These are phyloP conservation scores for Aelia acuminata DNA, from an alignment of 2,888 invertebrate species.

Conservation along the genomic window DNA sequence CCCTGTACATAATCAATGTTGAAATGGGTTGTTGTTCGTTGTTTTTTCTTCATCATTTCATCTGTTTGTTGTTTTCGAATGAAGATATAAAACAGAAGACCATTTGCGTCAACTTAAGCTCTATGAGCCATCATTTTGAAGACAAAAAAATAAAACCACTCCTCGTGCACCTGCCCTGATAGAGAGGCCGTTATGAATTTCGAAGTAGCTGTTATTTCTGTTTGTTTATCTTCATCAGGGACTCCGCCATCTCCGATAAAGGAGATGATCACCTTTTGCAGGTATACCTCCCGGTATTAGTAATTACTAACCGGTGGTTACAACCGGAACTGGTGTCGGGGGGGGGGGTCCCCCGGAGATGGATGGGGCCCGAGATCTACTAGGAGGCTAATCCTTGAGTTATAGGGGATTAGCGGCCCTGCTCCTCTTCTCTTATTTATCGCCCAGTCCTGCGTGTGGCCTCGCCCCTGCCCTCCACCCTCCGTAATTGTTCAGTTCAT, in stretches of 20 bases:
- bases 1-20: no score
- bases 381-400: slow-evolving; percentile 25
- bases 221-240: neutral
- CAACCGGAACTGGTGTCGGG: neutral
- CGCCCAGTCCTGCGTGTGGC: neutral
- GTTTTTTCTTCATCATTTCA: neutral
- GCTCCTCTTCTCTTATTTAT: slow-evolving; percentile 39
- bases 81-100: neutral
- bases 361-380: neutral
- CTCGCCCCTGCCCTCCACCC: neutral
- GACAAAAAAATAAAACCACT: neutral
- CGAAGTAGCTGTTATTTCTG: slow-evolving; percentile 6
- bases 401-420: slow-evolving; percentile 35
- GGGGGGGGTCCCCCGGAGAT: neutral
- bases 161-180: neutral
- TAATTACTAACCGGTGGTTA: neutral
- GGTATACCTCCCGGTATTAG: neutral
- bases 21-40: neutral
- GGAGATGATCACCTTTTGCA: neutral
- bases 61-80: neutral
- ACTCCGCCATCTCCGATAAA: neutral
- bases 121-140: neutral
- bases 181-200: neutral
- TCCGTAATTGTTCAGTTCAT: slow-evolving; percentile 26
- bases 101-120: neutral